A percentile compares a stretch with the other conserved stretches of the same genome.
Evolutionary conservation across 2,113 vertebrate genomes (phyloP).

Genomic region (Todiramphus chloris): DNA sequence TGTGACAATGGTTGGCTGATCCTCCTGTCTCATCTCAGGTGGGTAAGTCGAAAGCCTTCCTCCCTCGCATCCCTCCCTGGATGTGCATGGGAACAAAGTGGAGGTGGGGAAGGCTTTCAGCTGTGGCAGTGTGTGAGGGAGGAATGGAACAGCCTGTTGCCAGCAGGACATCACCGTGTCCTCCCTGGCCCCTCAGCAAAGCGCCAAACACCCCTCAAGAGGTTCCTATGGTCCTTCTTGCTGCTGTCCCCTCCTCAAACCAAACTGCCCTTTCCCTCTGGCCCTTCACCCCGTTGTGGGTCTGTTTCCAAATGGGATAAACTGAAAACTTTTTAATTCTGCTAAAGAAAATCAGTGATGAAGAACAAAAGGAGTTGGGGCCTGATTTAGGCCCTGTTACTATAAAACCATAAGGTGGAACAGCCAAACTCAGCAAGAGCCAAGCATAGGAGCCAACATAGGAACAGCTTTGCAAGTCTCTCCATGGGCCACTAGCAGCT

Average conservation of each 20-base stretch:
- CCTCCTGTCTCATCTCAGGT: background rate
- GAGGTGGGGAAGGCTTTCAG: slow-evolving; percentile 5
- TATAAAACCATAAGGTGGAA: background rate
- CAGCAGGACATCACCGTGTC: background rate
- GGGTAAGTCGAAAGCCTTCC: background rate
- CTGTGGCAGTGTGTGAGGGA: background rate
- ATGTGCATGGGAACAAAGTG: background rate
- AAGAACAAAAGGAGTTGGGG: background rate
- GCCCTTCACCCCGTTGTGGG: background rate
- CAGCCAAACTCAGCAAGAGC: background rate
- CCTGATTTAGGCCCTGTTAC: background rate
- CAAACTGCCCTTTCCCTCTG: background rate
- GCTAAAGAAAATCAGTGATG: background rate
- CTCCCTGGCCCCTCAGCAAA: background rate
- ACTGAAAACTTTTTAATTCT: background rate
- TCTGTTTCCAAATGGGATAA: background rate
- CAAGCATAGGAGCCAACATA: background rate
- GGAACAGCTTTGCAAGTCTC: slow-evolving; percentile 5
- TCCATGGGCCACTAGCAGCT: slow-evolving; percentile 14
- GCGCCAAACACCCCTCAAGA: background rate
- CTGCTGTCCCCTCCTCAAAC: background rate
- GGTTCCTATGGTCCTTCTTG: background rate
- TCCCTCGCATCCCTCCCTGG: background rate
- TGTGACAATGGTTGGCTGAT: background rate
- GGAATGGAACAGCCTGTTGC: background rate